These are phyloP conservation scores for Tetramorium bicarinatum DNA, from an alignment of 2,888 invertebrate species.

Conservation along the genomic window DNA sequence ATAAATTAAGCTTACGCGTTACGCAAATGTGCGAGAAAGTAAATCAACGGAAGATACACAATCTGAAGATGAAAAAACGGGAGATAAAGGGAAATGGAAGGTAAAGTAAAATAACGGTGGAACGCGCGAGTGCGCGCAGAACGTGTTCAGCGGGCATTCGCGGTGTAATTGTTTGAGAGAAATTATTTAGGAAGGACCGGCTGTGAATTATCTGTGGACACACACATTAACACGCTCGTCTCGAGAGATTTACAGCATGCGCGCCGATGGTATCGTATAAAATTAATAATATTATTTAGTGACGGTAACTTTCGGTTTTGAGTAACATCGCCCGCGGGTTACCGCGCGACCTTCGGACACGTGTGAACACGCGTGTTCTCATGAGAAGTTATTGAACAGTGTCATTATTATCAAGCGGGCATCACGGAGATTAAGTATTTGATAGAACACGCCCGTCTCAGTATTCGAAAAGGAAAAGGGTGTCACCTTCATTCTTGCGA, in stretches of 20 bases:
- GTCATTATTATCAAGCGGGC: not conserved
- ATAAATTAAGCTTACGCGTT: constrained; percentile 11
- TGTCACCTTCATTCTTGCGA: not conserved
- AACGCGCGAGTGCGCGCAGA: not conserved
- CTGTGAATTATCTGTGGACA: constrained; percentile 6
- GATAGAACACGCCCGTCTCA: not conserved
- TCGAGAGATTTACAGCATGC: constrained; percentile 20
- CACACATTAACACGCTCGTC: constrained; percentile 14
- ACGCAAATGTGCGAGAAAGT: constrained; percentile 3
- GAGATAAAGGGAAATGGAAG: not conserved
- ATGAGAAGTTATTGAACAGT: constrained; percentile 11
- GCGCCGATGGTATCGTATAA: constrained; percentile 9
- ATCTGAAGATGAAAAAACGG: constrained; percentile 6
- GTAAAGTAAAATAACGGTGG: not conserved
- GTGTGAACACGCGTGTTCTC: constrained; percentile 22
- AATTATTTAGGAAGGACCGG: constrained; percentile 14
- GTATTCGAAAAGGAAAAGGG: not conserved
- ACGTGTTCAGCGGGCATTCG: not conserved
- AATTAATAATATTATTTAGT: constrained; percentile 52
- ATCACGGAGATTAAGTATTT: not conserved
- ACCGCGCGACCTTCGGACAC: constrained; percentile 52
- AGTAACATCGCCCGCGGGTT: constrained; percentile 36
- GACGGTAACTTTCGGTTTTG: constrained; percentile 45
- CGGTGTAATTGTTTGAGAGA: constrained; percentile 15
- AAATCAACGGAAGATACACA: constrained; percentile 11